Evolutionary conservation across 2,888 invertebrate species (phyloP), one percentile per base, ranked within the genome.

Genomic region (Kryphioiulus occultus): DNA sequence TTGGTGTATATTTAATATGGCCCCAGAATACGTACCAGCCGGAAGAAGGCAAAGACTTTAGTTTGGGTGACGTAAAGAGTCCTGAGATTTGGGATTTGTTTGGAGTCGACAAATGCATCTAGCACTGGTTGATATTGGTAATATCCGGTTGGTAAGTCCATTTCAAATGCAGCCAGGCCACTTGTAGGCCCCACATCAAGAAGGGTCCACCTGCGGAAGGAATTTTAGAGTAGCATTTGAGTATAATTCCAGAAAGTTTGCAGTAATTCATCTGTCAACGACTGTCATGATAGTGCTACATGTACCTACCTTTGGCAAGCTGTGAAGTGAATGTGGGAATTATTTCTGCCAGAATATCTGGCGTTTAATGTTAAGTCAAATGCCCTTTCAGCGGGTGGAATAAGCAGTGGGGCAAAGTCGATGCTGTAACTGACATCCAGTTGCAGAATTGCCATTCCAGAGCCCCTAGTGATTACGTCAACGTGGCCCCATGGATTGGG

Each of bases 381-480:
- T 19, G 92, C 90, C 22, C 91, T 91, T 17, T 90, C 90, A 0
- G 91, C 91, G 3, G 93, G 92, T 53, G 90, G 89, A 12, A 91
- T 88, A 12, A 90, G 89, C 30, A 91, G 90, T 59, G 90, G 91
- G 30, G 91, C 91, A 89, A 91, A 91, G 89, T 93, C 93, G 5
- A 93, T 91, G n/a, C 92, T 92, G 89, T 92, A 92, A 85, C 90
- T 91, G 32, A 92, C 91, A 82, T 93, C 93, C 90, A 93, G 90
- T 91, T 94, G 94, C 59, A 93, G 91, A 47, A 94, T 91, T 0
- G 93, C 93, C 88, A 93, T 91, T 0, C 94, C 94, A 9, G 93
- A 92, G 82, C 94, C 94, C 90, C 92, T 91, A 5, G 93, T 93
- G 35, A 92, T 90, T 1, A 93, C 92, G 89, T 92, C 92, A n/a